A percentile compares a stretch with the other conserved stretches of the same genome.
Evolutionary conservation across 2,113 vertebrate genomes (phyloP).

Genomic region (Saimiri boliviensis): DNA sequence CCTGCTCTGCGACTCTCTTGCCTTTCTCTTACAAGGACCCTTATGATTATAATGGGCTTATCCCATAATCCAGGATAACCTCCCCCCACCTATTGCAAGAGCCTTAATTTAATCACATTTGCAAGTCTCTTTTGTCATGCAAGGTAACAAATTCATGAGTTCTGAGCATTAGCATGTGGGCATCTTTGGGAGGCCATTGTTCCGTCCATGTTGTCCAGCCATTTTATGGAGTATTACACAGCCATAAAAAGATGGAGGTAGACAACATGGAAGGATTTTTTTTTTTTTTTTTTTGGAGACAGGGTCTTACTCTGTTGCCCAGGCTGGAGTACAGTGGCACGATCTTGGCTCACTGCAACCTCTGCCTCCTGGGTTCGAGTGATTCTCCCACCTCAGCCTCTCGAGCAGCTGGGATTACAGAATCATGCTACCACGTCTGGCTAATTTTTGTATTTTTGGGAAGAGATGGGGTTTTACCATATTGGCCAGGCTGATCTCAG

Average conservation of each 20-base stretch:
- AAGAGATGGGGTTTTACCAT: too few species aligned
- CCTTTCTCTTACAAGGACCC: background rate
- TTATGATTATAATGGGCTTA: background rate
- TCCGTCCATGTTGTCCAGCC: background rate
- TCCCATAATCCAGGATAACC: background rate
- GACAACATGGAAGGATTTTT: background rate
- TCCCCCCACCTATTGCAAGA: background rate
- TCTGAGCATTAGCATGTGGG: background rate
- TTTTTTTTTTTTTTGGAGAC: too few species aligned
- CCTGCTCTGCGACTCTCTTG: accelerated
- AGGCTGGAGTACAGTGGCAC: too few species aligned
- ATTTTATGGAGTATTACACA: accelerated
- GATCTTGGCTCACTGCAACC: too few species aligned
- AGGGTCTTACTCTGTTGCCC: too few species aligned
- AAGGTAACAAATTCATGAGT: background rate
- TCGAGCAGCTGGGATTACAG: too few species aligned
- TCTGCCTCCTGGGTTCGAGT: too few species aligned
- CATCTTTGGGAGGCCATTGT: background rate
- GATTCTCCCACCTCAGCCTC: too few species aligned
- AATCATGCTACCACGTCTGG: too few species aligned
- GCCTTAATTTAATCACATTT: background rate
- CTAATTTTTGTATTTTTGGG: too few species aligned
- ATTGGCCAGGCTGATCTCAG: too few species aligned
- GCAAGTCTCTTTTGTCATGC: background rate
- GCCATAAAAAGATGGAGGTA: background rate